A percentile compares a stretch with the other conserved stretches of the same genome.
Evolutionary conservation across 1,140 invertebrate genomes (phyloP).

Genomic region (Drosophila bifasciata): DNA sequence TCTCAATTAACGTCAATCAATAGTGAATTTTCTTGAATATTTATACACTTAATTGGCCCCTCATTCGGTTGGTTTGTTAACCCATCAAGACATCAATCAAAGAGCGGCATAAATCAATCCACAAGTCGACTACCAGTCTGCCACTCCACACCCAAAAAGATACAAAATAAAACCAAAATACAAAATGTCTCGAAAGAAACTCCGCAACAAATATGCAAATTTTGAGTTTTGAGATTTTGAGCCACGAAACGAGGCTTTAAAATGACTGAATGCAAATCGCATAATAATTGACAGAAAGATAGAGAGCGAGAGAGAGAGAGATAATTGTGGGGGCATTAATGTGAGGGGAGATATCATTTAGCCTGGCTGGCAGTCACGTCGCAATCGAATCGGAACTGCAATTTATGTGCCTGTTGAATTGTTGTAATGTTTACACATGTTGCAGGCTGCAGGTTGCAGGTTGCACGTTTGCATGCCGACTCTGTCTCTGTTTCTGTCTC

Average conservation of each 20-base stretch:
- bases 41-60: constrained; percentile 68
- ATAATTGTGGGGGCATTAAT: constrained; percentile 33
- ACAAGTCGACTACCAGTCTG: constrained; percentile 30
- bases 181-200: not conserved
- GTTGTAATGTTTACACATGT: constrained; percentile 39
- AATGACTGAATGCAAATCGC: constrained; percentile 65
- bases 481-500: constrained; percentile 3
- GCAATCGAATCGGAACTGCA: constrained; percentile 47
- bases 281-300: constrained; percentile 58
- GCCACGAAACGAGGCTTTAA: constrained; percentile 52
- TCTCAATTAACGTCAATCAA: constrained; percentile 62
- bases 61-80: constrained; percentile 26
- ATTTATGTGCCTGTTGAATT: constrained; percentile 39
- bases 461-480: constrained; percentile 5
- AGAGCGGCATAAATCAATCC: constrained; percentile 53
- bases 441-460: constrained; percentile 20
- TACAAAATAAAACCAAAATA: too few relatives aligned
- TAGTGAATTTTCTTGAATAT: constrained; percentile 22
- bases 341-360: constrained; percentile 22
- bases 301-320: constrained; percentile 13
- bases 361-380: constrained; percentile 45
- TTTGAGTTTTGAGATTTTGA: constrained; percentile 2
- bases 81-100: constrained; percentile 60
- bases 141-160: constrained; percentile 26
- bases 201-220: constrained; percentile 51